Conservation (phyloP, 2,888 invertebrate genomes). For the Galeopsomyia nigrocyanea region DNA sequence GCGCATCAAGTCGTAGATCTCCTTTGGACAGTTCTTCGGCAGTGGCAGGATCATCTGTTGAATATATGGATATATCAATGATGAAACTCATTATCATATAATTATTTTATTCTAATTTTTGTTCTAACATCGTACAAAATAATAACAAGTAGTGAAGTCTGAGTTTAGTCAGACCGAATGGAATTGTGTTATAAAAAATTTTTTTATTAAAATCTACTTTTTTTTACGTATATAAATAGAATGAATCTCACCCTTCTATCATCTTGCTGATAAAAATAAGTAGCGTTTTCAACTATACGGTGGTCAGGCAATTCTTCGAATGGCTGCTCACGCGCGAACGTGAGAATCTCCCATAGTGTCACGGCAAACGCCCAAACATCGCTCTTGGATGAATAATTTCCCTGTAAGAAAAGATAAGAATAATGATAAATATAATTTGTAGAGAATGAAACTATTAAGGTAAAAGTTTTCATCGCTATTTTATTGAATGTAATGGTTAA, state of each 20-base stretch:
- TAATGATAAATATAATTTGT: not conserved
- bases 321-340: conserved; percentile 86
- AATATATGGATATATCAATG: no score
- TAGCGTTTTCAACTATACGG: conserved; percentile 86
- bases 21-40: conserved; percentile 85
- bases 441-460: no score
- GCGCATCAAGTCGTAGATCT: conserved; percentile 88
- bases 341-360: conserved; percentile 89
- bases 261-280: conserved; percentile 82
- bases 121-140: no score
- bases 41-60: conserved; percentile 72
- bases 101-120: no score
- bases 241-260: conserved; percentile 73
- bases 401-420: conserved; percentile 70
- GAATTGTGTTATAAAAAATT: no score
- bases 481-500: no score
- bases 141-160: no score
- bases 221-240: no score
- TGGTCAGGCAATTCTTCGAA: conserved; percentile 85
- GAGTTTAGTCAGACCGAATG: not conserved
- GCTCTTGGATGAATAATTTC: conserved; percentile 85
- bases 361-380: conserved; percentile 93
- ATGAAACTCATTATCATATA: no score
- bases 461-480: no score
- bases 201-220: no score